Percentiles rank a stretch among this genome's conserved stretches.
Evolutionary conservation across 2,113 vertebrate genomes (phyloP).

Genomic region (Hippopotamus amphibius): DNA sequence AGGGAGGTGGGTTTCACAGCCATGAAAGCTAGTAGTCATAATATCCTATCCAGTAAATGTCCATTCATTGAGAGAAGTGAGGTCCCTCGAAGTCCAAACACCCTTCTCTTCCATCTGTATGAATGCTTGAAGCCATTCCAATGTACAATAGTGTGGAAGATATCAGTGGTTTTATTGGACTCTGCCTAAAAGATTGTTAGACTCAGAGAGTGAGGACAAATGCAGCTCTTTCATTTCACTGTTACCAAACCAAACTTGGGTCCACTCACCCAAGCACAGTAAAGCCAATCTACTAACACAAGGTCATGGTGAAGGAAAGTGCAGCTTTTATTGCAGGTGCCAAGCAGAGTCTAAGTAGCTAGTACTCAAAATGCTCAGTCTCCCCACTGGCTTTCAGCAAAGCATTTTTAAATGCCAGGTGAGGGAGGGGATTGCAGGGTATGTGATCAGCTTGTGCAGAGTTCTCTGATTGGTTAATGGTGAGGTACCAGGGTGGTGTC

Average conservation of each 20-base stretch:
- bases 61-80: background rate
- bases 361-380: background rate
- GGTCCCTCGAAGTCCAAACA: fast-evolving
- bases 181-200: background rate
- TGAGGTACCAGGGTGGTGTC: background rate
- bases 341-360: background rate
- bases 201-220: fast-evolving
- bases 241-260: background rate
- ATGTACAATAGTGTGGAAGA: fast-evolving
- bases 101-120: background rate
- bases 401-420: background rate
- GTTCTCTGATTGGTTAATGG: background rate
- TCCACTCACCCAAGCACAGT: background rate
- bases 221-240: too few relatives aligned
- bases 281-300: background rate
- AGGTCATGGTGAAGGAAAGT: background rate
- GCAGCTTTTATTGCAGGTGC: background rate
- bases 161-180: fast-evolving
- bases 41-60: background rate
- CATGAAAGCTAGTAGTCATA: fast-evolving
- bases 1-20: fast-evolving
- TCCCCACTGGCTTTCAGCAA: background rate
- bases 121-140: too few relatives aligned
- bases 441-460: background rate
- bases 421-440: background rate